Conservation (phyloP, 2,888 invertebrate species). For the Cataglyphis cursor region DNA sequence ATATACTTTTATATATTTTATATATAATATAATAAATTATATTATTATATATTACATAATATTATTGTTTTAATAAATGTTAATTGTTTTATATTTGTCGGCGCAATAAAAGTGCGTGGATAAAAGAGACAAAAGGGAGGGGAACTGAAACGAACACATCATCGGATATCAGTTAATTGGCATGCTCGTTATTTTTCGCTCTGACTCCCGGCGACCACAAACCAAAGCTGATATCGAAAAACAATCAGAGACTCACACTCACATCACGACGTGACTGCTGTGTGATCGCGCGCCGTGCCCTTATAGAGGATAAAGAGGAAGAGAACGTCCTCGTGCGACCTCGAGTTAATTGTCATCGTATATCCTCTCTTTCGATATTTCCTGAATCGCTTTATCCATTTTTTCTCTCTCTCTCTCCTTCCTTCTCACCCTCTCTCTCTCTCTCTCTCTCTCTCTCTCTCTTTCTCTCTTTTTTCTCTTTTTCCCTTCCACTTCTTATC, state of each 20-base stretch:
- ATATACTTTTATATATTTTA: neutral
- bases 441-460: constrained; percentile 14
- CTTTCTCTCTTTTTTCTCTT: neutral
- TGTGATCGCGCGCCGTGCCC: constrained; percentile 15
- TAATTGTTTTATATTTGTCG: neutral
- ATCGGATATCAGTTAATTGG: constrained; percentile 72
- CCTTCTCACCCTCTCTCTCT: neutral
- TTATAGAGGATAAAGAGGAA: constrained; percentile 17
- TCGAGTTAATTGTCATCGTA: constrained; percentile 68
- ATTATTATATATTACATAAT: neutral
- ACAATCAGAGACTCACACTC: constrained; percentile 73
- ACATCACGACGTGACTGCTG: constrained; percentile 6
- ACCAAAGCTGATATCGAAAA: constrained; percentile 75
- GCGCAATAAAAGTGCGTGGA: neutral
- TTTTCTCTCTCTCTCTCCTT: constrained; percentile 10
- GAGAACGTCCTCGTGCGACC: constrained; percentile 48
- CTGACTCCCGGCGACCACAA: constrained; percentile 12
- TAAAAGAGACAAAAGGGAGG: constrained; percentile 2
- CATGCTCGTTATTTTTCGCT: constrained; percentile 74
- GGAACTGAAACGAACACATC: constrained; percentile 16
- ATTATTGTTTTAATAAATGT: constrained; percentile 4
- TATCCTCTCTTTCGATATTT: constrained; percentile 68
- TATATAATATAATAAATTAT: neutral
- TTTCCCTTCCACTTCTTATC: constrained; percentile 5
- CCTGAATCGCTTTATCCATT: constrained; percentile 23